These are phyloP conservation scores for Grapholita molesta DNA, from an alignment of 1,140 invertebrate species.

Conservation along the genomic window DNA sequence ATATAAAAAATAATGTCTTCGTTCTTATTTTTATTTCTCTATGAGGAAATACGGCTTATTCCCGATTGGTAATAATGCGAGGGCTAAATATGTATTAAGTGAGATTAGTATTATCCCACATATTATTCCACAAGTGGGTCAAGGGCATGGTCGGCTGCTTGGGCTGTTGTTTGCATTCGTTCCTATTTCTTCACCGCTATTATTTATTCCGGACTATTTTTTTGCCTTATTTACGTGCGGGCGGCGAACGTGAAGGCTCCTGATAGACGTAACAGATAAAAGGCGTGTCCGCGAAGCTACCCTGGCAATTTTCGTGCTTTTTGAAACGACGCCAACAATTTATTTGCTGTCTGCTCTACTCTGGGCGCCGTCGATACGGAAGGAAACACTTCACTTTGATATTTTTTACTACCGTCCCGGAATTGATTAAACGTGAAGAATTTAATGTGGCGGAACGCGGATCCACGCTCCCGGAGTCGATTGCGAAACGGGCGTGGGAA, in stretches of 20 bases:
- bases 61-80: constrained; percentile 33
- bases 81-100: background rate
- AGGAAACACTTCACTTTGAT: constrained; percentile 47
- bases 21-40: background rate
- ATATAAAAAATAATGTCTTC: too few relatives aligned
- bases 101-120: background rate
- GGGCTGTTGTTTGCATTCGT: constrained; percentile 31
- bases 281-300: constrained; percentile 61
- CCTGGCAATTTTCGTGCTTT: constrained; percentile 61
- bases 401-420: constrained; percentile 45
- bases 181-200: constrained; percentile 34
- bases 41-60: background rate
- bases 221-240: constrained; percentile 52
- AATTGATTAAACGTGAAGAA: constrained; percentile 66
- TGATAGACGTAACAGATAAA: constrained; percentile 74
- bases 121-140: constrained; percentile 32
- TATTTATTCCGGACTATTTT: constrained; percentile 47
- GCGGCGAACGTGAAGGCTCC: constrained; percentile 39
- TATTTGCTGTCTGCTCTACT: constrained; percentile 56
- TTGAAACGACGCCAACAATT: constrained; percentile 69
- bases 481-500: constrained; percentile 53
- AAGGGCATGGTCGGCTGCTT: constrained; percentile 28
- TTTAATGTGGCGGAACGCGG: constrained; percentile 54
- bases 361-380: constrained; percentile 44
- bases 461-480: constrained; percentile 37